A percentile compares a stretch with the other conserved stretches of the same genome.
phyloP scores from a whole-genome alignment of 2,113 vertebrate species.

The Calidris pugnax region DNA sequence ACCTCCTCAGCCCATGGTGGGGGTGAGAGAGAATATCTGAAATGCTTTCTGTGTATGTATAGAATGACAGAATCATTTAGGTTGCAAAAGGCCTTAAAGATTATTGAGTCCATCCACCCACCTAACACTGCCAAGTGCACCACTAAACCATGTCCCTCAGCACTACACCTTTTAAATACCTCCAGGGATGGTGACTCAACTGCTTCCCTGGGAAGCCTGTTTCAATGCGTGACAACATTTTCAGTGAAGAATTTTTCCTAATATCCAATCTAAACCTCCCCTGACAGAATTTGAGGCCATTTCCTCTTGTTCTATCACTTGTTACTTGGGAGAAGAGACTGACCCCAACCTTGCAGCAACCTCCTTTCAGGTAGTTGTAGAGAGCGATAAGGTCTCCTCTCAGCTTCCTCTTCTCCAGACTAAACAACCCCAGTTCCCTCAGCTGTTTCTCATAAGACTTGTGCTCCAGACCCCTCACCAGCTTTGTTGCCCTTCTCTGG shows the following conservation, averaged over 20 bases:
- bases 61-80: neutral
- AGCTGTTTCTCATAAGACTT: neutral
- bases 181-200: neutral
- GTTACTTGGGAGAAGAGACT: neutral
- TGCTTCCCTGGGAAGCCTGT: neutral
- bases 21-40: neutral
- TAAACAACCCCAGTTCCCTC: neutral
- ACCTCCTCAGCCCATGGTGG: neutral
- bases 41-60: neutral
- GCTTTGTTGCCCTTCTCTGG: neutral
- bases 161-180: neutral
- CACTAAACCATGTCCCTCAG: neutral
- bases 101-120: neutral
- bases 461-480: neutral
- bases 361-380: neutral
- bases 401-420: neutral
- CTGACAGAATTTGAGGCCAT: neutral
- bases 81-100: neutral
- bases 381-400: neutral
- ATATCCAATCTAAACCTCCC: neutral
- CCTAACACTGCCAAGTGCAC: neutral
- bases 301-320: neutral
- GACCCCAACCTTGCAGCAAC: neutral
- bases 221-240: neutral
- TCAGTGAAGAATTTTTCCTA: neutral